Percentiles rank a stretch among this genome's conserved stretches.
phyloP scores from a whole-genome alignment of 2,797 vertebrate species.

The Parambassis ranga region DNA sequence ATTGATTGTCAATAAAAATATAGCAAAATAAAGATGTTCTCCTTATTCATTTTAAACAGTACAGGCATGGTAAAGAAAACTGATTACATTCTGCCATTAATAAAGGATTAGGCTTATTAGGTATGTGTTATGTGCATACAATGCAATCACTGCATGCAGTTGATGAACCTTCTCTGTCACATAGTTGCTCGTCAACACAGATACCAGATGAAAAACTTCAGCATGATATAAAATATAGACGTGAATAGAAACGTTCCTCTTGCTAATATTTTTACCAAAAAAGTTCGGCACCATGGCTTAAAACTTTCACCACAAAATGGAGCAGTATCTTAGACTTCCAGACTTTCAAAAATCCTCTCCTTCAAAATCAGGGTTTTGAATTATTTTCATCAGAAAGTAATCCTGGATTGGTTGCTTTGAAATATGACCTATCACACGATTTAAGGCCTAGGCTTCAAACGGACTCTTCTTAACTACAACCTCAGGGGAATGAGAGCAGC shows the following conservation, averaged over 20 bases:
- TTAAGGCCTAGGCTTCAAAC: slow-evolving; percentile 27
- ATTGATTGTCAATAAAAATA: not conserved
- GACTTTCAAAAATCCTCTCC: not conserved
- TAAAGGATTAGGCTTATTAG: not conserved
- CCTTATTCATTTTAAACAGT: not conserved
- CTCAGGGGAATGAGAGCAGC: not conserved
- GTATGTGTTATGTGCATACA: not conserved
- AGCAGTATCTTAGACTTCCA: not conserved
- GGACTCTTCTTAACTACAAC: not conserved
- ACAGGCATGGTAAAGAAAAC: too few species aligned
- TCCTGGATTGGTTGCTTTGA: slow-evolving; percentile 10
- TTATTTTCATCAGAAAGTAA: slow-evolving; percentile 38
- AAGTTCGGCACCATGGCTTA: too few species aligned
- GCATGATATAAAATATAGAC: too few species aligned
- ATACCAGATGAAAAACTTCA: too few species aligned
- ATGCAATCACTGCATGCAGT: too few species aligned
- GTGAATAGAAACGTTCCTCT: too few species aligned
- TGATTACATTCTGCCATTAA: too few species aligned
- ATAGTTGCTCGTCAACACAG: too few species aligned
- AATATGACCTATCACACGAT: slow-evolving; percentile 7
- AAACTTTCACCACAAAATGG: not conserved
- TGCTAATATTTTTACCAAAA: too few species aligned
- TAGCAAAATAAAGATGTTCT: not conserved
- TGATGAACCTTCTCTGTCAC: too few species aligned
- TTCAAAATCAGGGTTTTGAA: not conserved